phyloP scores from a whole-genome alignment of 2,113 vertebrate genomes.

The Pomatorhinus ruficollis region DNA sequence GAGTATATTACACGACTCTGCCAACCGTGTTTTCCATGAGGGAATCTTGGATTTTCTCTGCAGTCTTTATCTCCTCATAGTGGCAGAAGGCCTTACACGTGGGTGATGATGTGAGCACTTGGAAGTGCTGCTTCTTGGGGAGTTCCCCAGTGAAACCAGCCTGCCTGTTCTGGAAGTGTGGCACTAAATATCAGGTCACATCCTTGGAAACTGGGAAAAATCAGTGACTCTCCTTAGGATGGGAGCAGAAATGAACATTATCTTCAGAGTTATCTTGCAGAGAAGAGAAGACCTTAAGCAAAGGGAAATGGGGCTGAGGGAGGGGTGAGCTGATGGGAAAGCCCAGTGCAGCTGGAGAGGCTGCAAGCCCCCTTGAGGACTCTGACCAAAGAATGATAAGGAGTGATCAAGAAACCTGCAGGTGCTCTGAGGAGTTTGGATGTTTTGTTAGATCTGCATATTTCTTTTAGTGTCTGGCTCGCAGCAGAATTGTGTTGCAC shows the following conservation, averaged over 20 bases:
- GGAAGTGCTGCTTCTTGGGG: neutral
- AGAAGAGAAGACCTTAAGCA: neutral
- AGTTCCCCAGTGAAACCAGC: neutral
- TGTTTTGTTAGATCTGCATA: slow-evolving; percentile 21
- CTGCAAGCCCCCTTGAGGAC: neutral
- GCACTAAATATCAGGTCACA: neutral
- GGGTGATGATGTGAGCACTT: neutral
- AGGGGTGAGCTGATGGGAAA: neutral
- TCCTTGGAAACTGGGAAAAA: neutral
- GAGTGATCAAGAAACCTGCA: neutral
- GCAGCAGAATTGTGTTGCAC: neutral
- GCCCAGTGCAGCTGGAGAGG: neutral
- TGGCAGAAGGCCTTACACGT: neutral
- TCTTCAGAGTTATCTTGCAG: neutral
- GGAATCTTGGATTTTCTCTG: neutral
- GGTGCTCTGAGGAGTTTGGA: neutral
- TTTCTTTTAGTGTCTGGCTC: slow-evolving; percentile 27
- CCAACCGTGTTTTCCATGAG: neutral
- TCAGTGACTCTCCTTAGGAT: accelerated
- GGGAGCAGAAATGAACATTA: neutral
- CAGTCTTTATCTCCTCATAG: neutral
- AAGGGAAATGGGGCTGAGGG: neutral
- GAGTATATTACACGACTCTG: neutral
- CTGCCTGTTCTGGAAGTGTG: neutral
- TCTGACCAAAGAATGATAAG: neutral